These are phyloP conservation scores for Sebastes iracundus DNA, from an alignment of 2,797 vertebrate species.

Conservation along the genomic window DNA sequence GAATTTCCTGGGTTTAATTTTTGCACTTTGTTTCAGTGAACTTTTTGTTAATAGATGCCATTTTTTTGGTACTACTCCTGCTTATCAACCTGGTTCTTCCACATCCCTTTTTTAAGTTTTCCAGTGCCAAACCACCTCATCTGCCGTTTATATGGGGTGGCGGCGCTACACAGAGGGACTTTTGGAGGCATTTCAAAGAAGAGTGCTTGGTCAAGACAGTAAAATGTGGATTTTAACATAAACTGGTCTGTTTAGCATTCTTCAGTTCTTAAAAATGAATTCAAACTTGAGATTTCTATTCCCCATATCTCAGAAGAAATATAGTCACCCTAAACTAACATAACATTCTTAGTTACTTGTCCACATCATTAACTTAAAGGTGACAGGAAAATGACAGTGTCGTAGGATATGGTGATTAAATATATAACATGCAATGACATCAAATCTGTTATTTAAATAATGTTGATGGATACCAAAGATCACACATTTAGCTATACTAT, in stretches of 20 bases:
- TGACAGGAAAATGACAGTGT: background rate
- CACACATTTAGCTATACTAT: background rate
- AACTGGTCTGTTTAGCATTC: background rate
- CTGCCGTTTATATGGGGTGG: too few relatives aligned
- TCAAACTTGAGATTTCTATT: background rate
- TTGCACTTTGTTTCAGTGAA: too few relatives aligned
- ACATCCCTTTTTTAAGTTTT: too few relatives aligned
- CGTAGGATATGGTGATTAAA: background rate
- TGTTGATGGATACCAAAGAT: background rate
- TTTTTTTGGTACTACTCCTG: too few relatives aligned
- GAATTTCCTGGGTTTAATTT: too few relatives aligned
- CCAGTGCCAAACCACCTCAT: too few relatives aligned
- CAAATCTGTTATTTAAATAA: background rate
- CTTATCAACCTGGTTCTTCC: too few relatives aligned
- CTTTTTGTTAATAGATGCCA: rapidly evolving
- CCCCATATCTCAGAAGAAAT: background rate
- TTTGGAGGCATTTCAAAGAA: background rate
- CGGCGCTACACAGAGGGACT: too few relatives aligned
- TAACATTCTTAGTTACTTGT: background rate
- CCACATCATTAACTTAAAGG: background rate
- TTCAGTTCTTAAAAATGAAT: background rate
- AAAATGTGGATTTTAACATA: background rate
- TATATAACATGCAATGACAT: background rate
- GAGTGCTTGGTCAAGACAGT: background rate
- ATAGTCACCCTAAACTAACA: background rate